These are phyloP conservation scores for Melanophora roralis DNA, from an alignment of 2,888 invertebrate species.

Conservation along the genomic window DNA sequence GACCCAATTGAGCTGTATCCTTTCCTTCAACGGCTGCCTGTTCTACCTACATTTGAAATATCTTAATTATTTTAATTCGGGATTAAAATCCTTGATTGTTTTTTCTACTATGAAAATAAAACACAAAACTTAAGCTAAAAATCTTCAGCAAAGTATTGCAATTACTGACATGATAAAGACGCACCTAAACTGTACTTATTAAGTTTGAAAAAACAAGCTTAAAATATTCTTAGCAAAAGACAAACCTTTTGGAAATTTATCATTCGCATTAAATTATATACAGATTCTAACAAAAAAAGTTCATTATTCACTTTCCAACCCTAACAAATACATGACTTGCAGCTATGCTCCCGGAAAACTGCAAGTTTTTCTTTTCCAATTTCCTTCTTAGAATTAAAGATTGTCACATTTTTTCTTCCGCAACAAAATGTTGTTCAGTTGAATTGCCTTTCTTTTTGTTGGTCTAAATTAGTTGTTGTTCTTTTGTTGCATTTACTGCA, in stretches of 20 bases:
- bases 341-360: constrained; percentile 11
- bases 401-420: constrained; percentile 38
- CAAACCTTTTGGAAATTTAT: background rate
- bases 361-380: constrained; percentile 21
- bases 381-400: constrained; percentile 50
- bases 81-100: too few species aligned
- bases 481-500: background rate
- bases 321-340: constrained; percentile 6
- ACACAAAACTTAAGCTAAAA: too few species aligned
- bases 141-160: too few species aligned
- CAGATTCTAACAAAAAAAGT: constrained; percentile 2
- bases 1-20: too few species aligned
- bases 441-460: constrained; percentile 14
- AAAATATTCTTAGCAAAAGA: background rate
- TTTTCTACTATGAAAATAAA: too few species aligned
- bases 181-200: too few species aligned
- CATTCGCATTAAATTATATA: background rate
- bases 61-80: too few species aligned
- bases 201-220: too few species aligned
- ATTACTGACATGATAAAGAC: too few species aligned
- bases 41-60: too few species aligned
- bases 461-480: background rate
- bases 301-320: constrained; percentile 27
- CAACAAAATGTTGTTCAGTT: constrained; percentile 20
- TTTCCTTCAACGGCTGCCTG: too few species aligned